Conservation (phyloP, 2,113 vertebrate species). For the Bolborhynchus lineola region DNA sequence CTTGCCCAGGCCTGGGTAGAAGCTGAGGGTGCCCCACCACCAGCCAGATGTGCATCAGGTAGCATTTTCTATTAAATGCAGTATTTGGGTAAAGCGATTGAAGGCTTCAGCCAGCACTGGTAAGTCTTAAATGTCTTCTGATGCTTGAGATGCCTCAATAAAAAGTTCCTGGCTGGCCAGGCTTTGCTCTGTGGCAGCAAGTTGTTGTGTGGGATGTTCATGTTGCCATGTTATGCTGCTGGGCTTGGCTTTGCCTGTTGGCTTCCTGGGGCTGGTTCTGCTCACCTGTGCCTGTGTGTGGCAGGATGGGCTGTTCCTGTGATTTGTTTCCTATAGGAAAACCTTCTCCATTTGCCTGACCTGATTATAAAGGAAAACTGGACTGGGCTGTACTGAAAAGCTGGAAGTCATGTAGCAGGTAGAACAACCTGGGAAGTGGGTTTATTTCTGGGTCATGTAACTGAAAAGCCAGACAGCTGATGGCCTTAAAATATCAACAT, state of each 20-base stretch:
- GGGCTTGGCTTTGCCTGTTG: not conserved
- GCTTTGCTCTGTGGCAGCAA: not conserved
- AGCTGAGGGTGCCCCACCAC: not conserved
- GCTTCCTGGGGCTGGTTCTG: not conserved
- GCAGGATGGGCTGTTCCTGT: not conserved
- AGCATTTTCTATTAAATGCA: not conserved
- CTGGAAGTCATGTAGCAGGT: not conserved
- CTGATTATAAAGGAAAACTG: not conserved
- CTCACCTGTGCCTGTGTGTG: not conserved
- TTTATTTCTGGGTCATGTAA: not conserved
- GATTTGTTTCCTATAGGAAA: not conserved
- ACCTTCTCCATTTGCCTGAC: not conserved
- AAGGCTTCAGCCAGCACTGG: not conserved
- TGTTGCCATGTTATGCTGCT: rapidly evolving
- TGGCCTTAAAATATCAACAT: not conserved
- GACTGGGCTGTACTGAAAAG: not conserved
- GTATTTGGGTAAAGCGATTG: rapidly evolving
- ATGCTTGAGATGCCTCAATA: not conserved
- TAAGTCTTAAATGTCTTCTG: not conserved
- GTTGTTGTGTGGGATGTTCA: too few relatives aligned
- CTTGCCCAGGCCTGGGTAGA: not conserved
- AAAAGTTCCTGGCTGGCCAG: not conserved
- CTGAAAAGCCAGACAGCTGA: not conserved
- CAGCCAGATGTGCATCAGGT: not conserved
- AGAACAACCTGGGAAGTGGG: not conserved